These are phyloP conservation scores for Ameiurus melas DNA, from an alignment of 2,113 vertebrate species.

Conservation along the genomic window DNA sequence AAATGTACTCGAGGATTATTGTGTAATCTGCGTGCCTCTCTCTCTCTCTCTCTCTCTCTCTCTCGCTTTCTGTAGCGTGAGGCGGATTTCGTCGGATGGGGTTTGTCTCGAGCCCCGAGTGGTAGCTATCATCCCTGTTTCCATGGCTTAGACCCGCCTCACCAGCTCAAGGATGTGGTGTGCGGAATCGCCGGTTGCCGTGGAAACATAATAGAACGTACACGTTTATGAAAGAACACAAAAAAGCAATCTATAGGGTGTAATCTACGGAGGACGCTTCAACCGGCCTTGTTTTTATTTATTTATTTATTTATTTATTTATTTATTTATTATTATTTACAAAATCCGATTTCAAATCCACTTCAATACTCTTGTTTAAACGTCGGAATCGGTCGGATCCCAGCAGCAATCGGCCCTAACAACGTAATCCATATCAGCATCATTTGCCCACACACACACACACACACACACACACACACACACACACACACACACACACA, in stretches of 20 bases:
- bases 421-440: constrained; percentile 61
- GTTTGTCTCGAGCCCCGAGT: constrained; percentile 54
- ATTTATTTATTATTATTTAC: too few species aligned
- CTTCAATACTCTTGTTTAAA: constrained; percentile 64
- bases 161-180: constrained; percentile 53
- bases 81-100: constrained; percentile 66
- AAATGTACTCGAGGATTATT: constrained; percentile 76
- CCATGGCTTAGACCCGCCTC: constrained; percentile 61
- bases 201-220: constrained; percentile 71
- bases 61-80: constrained; percentile 48
- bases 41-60: constrained; percentile 51
- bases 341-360: constrained; percentile 51
- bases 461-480: too few species aligned
- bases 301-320: too few species aligned
- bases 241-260: constrained; percentile 46
- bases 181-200: constrained; percentile 61
- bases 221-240: constrained; percentile 65
- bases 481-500: background rate
- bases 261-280: constrained; percentile 54
- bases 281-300: constrained; percentile 42
- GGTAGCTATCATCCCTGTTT: constrained; percentile 54
- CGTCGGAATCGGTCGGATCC: constrained; percentile 51
- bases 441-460: constrained; percentile 38
- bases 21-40: constrained; percentile 72
- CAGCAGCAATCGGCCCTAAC: constrained; percentile 57